A percentile compares a stretch with the other conserved stretches of the same genome.
phyloP scores from a whole-genome alignment of 2,888 invertebrate species.

The Orthonychiurus folsomi region DNA sequence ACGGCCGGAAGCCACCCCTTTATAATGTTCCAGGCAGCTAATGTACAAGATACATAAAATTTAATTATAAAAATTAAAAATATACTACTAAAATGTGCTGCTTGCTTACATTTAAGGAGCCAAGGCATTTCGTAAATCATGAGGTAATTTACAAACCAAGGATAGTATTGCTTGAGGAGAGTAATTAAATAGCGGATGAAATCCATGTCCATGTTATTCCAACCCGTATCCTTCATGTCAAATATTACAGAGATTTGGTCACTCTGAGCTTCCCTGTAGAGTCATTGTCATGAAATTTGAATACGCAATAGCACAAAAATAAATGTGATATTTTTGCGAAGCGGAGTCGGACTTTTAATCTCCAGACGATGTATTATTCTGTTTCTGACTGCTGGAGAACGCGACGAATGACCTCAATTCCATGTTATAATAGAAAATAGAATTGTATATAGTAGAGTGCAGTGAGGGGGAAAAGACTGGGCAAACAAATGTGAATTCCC shows the following conservation, averaged over 20 bases:
- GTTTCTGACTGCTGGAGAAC: no score
- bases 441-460: no score
- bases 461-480: no score
- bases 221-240: slow-evolving; percentile 79
- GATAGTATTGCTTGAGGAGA: slow-evolving; percentile 80
- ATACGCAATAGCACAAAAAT: neutral
- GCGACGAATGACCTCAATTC: no score
- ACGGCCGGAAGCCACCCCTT: slow-evolving; percentile 77
- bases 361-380: no score
- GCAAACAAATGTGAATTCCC: no score
- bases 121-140: slow-evolving; percentile 89
- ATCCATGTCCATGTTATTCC: slow-evolving; percentile 85
- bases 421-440: no score
- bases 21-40: slow-evolving; percentile 83
- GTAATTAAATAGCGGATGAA: slow-evolving; percentile 77
- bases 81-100: neutral
- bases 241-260: slow-evolving; percentile 75
- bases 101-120: slow-evolving; percentile 66
- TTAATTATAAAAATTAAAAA: slow-evolving; percentile 6
- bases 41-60: slow-evolving; percentile 36
- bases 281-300: neutral
- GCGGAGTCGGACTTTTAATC: no score
- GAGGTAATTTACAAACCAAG: slow-evolving; percentile 67
- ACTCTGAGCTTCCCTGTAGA: slow-evolving; percentile 57
- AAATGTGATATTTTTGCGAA: no score